phyloP scores from a whole-genome alignment of 2,113 vertebrate genomes.

The Cynopterus brachyotis region DNA sequence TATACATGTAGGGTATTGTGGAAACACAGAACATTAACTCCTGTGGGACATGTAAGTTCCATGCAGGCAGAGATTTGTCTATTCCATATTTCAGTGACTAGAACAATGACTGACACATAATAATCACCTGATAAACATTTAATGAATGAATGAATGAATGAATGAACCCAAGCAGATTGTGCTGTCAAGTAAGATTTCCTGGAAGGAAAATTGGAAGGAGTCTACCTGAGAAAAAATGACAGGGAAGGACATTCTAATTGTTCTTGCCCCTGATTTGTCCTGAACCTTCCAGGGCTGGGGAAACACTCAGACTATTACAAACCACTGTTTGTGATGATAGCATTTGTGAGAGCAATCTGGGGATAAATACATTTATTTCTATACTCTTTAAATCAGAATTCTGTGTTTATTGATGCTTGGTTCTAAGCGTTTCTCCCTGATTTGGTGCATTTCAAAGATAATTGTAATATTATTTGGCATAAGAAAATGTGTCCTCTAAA shows the following conservation, averaged over 20 bases:
- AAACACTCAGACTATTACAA: background rate
- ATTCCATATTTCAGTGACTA: background rate
- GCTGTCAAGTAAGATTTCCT: background rate
- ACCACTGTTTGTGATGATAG: background rate
- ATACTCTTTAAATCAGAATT: background rate
- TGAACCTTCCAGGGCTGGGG: background rate
- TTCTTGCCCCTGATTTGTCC: background rate
- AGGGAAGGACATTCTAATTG: background rate
- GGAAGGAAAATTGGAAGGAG: background rate
- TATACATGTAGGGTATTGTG: rapidly evolving
- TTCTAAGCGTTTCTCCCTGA: background rate
- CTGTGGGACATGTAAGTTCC: background rate
- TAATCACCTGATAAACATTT: background rate
- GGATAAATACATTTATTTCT: background rate
- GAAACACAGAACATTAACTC: background rate
- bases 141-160: background rate
- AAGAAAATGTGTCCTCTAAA: background rate
- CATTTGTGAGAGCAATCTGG: background rate
- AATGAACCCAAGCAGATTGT: background rate
- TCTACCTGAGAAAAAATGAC: background rate
- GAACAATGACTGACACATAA: background rate
- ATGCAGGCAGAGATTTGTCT: background rate
- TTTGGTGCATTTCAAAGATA: background rate
- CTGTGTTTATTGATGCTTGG: background rate
- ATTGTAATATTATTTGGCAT: background rate